Evolutionary conservation across 2,797 vertebrate genomes (phyloP), one percentile per base, ranked within the genome.

Genomic region (Rhabdophis nuchalis): DNA sequence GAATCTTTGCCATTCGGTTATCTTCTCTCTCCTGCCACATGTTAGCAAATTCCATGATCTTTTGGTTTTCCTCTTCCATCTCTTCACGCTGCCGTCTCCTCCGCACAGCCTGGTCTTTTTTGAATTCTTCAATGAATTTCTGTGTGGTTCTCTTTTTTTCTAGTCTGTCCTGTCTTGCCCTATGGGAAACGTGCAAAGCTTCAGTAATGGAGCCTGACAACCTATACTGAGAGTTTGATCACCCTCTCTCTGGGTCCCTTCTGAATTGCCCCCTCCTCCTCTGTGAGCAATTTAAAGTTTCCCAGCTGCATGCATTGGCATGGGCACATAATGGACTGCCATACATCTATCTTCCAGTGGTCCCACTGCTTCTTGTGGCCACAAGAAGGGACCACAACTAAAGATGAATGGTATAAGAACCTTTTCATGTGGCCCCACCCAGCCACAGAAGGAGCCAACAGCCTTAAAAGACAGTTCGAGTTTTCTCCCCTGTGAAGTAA

Each of bases 31-130:
- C 97, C 95, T 95, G 96, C 94, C 98, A 98, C 86, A 97, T 94
- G 57, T 90, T 97, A 2, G 97, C 97, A 96, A 98, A 99, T 93
- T 98, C 98, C 96, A 96, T 58, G 95, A 99, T 99, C 96, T 97
- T 98, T 91, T 95, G 97, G 93, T 99, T 99, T 96, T 99, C 99
- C 5, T 98, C 98, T 94, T 99, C 99, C 96, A 98, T 98, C 96
- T 98, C 98, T 90, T 99, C 98, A 41, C 90, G 96, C 96, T 99
- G 99, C 97, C 98, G 97, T 93, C 93, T 97, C 92, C 97, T 98
- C 98, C 98, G 99, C 53, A 98, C 93, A 0, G 96, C 97, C 95
- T 98, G 98, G 93, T 99, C 97, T 93, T 95, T 98, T 96, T 98
- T 98, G 95, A 99, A 99, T 93, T 99, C 98, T 86, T 99, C 98